Base-by-base conservation (phyloP, 1,140 invertebrate genomes). In the Camponotus pennsylvanicus region DNA sequence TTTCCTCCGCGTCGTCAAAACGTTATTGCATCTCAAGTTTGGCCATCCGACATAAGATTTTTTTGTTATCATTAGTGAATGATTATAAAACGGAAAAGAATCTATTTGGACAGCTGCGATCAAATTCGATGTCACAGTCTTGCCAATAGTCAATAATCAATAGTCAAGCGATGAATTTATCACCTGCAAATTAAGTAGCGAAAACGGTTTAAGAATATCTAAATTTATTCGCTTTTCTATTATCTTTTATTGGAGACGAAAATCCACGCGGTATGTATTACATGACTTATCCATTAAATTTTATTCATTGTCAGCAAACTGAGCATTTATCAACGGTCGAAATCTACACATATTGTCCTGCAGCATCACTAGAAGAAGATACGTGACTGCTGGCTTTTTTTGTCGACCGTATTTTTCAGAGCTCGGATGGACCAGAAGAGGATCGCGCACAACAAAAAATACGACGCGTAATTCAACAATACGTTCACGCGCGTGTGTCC, bases 201-300 rank as follows among this genome's bases (percentile, higher is more conserved):
- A 18, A 42, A 42, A 45, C 2, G 49, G 4, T 3, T 42, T 18
- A 18, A 64, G 59, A 8, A 27, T 4, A 52, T 52, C 15, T 34
- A 3, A 42, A 64, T 77, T 15, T 64, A 64, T 64, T 18, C 21
- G 40, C 15, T n/a, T 15, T 32, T 3, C 3, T 6, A 40, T 59
- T 42, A 27, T 63, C 4, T 42, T 18, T 18, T 27, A 13, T 27
- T 3, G 15, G 42, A 45, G 21, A 21, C 8, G 15, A 15, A 21
- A 55, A 32, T 3, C 4, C 2, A 4, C 6, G 6, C 37, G 37
- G 3, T 45, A 8, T 42, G 42, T 9, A 2, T 45, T 42, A 34
- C 18, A 11, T 66, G 21, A 78, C 40, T 45, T 32, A 32, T 66
- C 27, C 49, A 66, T 55, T 59, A 63, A 64, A 78, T 21, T 66